Percentiles rank a stretch among this genome's conserved stretches.
These are phyloP conservation scores for Maniola hyperantus DNA, from an alignment of 2,888 invertebrate genomes.

Conservation along the genomic window DNA sequence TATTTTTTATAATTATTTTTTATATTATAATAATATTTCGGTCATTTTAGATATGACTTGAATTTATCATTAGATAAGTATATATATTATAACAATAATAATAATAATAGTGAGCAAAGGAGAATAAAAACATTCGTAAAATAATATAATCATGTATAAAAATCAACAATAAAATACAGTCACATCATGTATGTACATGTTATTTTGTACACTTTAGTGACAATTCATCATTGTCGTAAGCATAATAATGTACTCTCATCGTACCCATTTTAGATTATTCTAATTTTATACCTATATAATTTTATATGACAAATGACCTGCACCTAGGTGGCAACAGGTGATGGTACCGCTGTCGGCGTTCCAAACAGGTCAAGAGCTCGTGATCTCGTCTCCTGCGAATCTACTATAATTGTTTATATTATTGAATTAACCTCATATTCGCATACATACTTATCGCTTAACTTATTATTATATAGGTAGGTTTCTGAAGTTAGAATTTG, in stretches of 20 bases:
- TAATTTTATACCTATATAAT: slow-evolving; percentile 40
- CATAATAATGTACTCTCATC: slow-evolving; percentile 55
- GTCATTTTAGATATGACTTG: slow-evolving; percentile 71
- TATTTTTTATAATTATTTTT: slow-evolving; percentile 48
- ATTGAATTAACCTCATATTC: slow-evolving; percentile 49
- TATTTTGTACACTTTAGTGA: slow-evolving; percentile 40
- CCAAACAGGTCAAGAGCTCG: not conserved
- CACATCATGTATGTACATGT: slow-evolving; percentile 62
- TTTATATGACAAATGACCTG: slow-evolving; percentile 59
- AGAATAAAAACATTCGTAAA: slow-evolving; percentile 66
- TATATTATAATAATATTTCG: slow-evolving; percentile 51
- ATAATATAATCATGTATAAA: slow-evolving; percentile 64
- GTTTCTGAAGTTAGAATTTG: slow-evolving; percentile 57
- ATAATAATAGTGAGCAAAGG: slow-evolving; percentile 62
- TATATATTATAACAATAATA: slow-evolving; percentile 58
- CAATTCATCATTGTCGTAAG: slow-evolving; percentile 45
- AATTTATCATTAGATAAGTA: slow-evolving; percentile 57
- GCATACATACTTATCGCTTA: slow-evolving; percentile 52
- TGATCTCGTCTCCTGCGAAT: slow-evolving; percentile 50
- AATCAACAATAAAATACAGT: slow-evolving; percentile 70
- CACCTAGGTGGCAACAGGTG: slow-evolving; percentile 29
- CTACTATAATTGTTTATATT: slow-evolving; percentile 54
- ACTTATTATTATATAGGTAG: slow-evolving; percentile 39
- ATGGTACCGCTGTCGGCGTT: not conserved
- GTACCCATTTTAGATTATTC: slow-evolving; percentile 69